Percentiles rank a stretch among this genome's conserved stretches.
Evolutionary conservation across 2,113 vertebrate genomes (phyloP).

Genomic region (Malurus melanocephalus): DNA sequence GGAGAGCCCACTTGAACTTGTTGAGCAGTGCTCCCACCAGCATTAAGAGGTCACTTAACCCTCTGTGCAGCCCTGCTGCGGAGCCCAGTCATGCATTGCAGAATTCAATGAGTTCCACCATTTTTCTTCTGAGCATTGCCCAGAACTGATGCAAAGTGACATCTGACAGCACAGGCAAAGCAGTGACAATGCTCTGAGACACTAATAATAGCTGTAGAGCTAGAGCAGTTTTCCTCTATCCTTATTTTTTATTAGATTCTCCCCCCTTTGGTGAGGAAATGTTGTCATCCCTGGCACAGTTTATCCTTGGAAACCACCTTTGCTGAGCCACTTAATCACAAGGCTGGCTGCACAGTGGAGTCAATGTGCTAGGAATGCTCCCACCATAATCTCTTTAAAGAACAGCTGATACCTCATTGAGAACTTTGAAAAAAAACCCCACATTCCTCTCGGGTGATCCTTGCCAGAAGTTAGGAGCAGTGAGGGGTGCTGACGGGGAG

Average conservation of each 20-base stretch:
- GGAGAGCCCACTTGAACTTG: slow-evolving; percentile 41
- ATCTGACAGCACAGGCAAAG: slow-evolving; percentile 52
- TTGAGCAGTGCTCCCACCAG: slow-evolving; percentile 31
- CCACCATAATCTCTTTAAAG: slow-evolving; percentile 25
- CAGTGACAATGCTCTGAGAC: slow-evolving; percentile 28
- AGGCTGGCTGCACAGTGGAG: slow-evolving; percentile 19
- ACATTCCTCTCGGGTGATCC: neutral
- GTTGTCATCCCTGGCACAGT: slow-evolving; percentile 38
- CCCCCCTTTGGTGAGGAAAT: slow-evolving; percentile 17
- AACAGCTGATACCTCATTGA: slow-evolving; percentile 42
- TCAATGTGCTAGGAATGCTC: slow-evolving; percentile 16
- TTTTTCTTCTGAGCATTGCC: slow-evolving; percentile 24
- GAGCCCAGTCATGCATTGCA: slow-evolving; percentile 23
- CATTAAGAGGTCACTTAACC: slow-evolving; percentile 44
- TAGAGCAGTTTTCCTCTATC: slow-evolving; percentile 23
- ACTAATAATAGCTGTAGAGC: slow-evolving; percentile 57
- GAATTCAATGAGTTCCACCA: slow-evolving; percentile 38
- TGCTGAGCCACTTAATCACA: slow-evolving; percentile 39
- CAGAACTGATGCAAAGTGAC: slow-evolving; percentile 62
- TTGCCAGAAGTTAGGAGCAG: neutral
- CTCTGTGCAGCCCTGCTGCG: neutral
- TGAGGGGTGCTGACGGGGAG: neutral
- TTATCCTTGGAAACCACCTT: slow-evolving; percentile 58
- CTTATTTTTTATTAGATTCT: slow-evolving; percentile 50
- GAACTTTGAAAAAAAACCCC: neutral